phyloP scores from a whole-genome alignment of 2,797 vertebrate genomes.

The Sarcoramphus papa region DNA sequence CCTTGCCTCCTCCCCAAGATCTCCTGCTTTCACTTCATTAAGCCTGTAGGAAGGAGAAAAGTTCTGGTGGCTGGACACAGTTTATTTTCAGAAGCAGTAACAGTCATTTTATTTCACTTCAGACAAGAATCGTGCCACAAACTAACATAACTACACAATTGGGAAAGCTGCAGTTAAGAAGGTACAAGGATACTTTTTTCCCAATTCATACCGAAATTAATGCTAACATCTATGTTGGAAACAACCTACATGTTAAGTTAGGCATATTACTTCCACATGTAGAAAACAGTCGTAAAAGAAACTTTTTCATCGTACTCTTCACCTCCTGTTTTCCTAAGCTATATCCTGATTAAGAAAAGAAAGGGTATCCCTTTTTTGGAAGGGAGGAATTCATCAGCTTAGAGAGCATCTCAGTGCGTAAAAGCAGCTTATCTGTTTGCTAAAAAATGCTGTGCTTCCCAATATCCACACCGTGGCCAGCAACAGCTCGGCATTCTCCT shows the following conservation, averaged over 20 bases:
- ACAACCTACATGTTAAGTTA: not conserved
- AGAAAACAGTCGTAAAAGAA: not conserved
- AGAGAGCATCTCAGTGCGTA: not conserved
- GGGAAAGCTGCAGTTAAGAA: not conserved
- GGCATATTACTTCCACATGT: not conserved
- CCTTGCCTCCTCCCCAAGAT: not conserved
- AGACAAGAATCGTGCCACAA: not conserved
- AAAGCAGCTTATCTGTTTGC: not conserved
- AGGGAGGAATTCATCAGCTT: not conserved
- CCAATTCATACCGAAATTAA: not conserved
- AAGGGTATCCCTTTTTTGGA: not conserved
- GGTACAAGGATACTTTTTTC: not conserved
- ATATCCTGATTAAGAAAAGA: not conserved
- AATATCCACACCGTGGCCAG: not conserved
- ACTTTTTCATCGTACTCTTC: not conserved
- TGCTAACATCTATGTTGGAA: not conserved
- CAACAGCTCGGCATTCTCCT: not conserved
- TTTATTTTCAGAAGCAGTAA: not conserved
- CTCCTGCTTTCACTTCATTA: conserved; percentile 33
- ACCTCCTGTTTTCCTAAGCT: not conserved
- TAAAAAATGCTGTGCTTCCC: not conserved
- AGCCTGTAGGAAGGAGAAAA: not conserved
- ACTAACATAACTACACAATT: not conserved
- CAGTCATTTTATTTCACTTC: not conserved
- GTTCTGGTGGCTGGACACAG: not conserved